These are phyloP conservation scores for Macropus fuliginosus DNA, from an alignment of 2,797 vertebrate species.

Conservation along the genomic window DNA sequence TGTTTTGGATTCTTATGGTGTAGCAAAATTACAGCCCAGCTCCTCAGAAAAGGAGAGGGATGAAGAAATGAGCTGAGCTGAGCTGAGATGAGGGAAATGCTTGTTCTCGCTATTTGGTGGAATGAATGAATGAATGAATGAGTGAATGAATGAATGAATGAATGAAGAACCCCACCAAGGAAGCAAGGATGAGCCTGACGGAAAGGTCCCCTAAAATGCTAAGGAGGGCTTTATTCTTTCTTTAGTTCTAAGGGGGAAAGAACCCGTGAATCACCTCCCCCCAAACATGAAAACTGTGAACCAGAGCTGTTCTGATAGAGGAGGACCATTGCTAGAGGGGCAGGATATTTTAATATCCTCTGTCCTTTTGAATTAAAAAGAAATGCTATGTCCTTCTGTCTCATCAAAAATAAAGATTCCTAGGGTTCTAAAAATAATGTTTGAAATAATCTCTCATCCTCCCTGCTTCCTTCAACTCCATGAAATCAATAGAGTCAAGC, in stretches of 20 bases:
- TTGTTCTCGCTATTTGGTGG: background rate
- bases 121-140: background rate
- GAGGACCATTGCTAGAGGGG: constrained; percentile 56
- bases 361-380: constrained; percentile 57
- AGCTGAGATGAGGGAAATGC: background rate
- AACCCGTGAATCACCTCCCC: background rate
- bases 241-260: background rate
- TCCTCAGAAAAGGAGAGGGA: background rate
- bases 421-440: constrained; percentile 55
- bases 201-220: background rate
- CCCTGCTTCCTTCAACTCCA: constrained; percentile 18
- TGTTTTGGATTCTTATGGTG: constrained; percentile 19
- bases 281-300: constrained; percentile 34
- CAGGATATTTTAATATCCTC: background rate
- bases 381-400: constrained; percentile 61
- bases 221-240: background rate
- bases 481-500: background rate
- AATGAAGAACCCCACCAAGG: background rate
- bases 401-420: constrained; percentile 55
- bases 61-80: background rate
- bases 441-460: constrained; percentile 52
- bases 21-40: background rate
- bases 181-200: background rate
- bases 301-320: constrained; percentile 24
- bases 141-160: background rate